Evolutionary conservation across 2,797 vertebrate species (phyloP), one percentile per base, ranked within the genome.

Genomic region (Kryptolebias ocellatus): DNA sequence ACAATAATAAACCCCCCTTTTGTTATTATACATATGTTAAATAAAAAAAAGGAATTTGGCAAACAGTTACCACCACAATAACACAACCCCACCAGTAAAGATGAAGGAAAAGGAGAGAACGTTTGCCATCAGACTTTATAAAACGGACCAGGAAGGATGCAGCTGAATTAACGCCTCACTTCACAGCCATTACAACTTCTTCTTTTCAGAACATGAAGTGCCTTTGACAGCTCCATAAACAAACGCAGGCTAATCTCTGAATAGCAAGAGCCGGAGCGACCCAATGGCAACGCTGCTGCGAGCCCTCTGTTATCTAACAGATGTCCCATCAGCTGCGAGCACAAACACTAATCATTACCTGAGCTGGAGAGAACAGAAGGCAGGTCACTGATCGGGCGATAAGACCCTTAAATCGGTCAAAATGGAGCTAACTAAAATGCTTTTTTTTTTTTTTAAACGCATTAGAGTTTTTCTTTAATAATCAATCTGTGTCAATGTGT

Each of bases 261-360:
- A 67, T 37, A 42, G 44, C 51, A 77, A 62, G 63, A 78, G 70
- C 79, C 78, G 77, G 27, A 76, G 55, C 89, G 76, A 88, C 79
- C 84, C 77, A 79, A 80, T 79, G 81, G 82, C 57, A 64, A 58
- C 28, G 37, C 28, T 2, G 55, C 52, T 52, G 51, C 50, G 34
- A 64, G 37, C 46, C 56, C 37, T 75, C 39, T 16, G 55, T 87
- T 84, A 79, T 34, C 75, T 70, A 86, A 86, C 57, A 62, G 59
- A 63, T 37, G 24, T 55, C 20, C 5, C 34, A 18, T 44, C 65
- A 10, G 17, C 45, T 70, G 20, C 27, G 53, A 29, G 31, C 18
- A 24, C 56, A 74, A 34, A 64, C 44, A 60, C 39, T 45, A 71
- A 85, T 75, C 55, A 67, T 84, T 81, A 83, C 28, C 64, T 58